Evolutionary conservation across 1,140 invertebrate species (phyloP), one percentile per base, ranked within the genome.

Genomic region (Leptoteleia sp.): DNA sequence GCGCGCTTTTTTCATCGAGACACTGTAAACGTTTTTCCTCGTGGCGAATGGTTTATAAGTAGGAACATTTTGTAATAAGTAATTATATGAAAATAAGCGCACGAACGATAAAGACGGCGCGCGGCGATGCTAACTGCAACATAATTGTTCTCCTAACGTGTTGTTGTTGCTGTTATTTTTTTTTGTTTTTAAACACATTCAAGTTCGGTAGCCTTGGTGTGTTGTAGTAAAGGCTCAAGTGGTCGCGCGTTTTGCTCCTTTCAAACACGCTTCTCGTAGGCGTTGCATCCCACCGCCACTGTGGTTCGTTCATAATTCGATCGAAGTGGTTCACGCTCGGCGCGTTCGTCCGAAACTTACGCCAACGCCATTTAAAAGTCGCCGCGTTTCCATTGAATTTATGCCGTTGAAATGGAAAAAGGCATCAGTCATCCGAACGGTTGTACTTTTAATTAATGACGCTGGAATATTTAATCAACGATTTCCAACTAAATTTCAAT

Each of bases 301-400:
- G 59, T 57, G 52, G 29, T 55, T 67, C 68, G 67, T 61, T 78
- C 55, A 65, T 65, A 68, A 62, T 72, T 67, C 67, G 75, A 77
- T 77, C 67, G 65, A 54, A 67, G 37, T 17, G 9, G 61, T 71
- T 65, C 65, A 65, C 59, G 73, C 57, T 76, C 55, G 43, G 65
- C 42, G 29, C 43, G 52, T 67, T 71, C 61, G 47, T 68, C 38
- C 62, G 42, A 55, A 72, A 72, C 43, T 67, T 25, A 27, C 48
- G 52, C 31, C 13, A 45, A 25, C 27, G 27, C 25, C 5, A 25
- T 43, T 57, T 43, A n/a, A 62, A 27, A n/a, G n/a, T 27, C 15
- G 13, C 22, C 11, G 16, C 13, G 11, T 35, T 59, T 45, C 7
- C 1, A 19, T n/a, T 5, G n/a, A 35, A 12, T 35, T 35, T 12